Evolutionary conservation across 1,140 invertebrate genomes (phyloP).

Genomic region (Nylanderia fulva): DNA sequence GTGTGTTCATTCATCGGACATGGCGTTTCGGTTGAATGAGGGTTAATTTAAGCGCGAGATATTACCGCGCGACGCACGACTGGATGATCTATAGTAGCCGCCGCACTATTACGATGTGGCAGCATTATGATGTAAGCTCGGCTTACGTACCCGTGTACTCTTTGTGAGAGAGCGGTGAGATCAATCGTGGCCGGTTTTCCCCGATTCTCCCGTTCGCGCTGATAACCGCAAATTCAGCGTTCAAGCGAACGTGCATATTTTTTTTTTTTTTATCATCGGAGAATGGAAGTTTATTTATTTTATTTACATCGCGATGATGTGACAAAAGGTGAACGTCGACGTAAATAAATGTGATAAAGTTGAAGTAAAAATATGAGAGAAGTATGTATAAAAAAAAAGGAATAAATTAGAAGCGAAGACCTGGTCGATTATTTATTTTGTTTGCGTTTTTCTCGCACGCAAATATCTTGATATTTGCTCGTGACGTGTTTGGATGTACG

Average conservation of each 20-base stretch:
- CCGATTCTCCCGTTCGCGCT: conserved; percentile 17
- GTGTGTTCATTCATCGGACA: conserved; percentile 12
- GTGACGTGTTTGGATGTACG: not conserved
- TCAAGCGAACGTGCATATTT: not conserved
- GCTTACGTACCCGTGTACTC: conserved; percentile 19
- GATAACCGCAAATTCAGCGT: not conserved
- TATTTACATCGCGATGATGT: too few relatives aligned
- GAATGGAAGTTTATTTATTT: too few relatives aligned
- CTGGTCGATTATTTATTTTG: not conserved
- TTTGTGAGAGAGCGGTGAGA: conserved; percentile 36
- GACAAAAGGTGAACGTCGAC: not conserved
- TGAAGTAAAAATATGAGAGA: too few relatives aligned
- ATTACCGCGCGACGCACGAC: conserved; percentile 52
- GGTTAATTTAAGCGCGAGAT: conserved; percentile 56
- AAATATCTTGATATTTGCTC: not conserved
- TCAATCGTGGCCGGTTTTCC: conserved; percentile 62
- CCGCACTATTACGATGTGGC: conserved; percentile 32
- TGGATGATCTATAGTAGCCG: conserved; percentile 65
- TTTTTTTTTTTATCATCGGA: too few relatives aligned
- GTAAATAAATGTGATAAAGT: not conserved
- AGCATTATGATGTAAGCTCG: conserved; percentile 64
- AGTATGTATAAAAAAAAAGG: not conserved
- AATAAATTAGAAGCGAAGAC: not conserved
- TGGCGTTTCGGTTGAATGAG: conserved; percentile 49
- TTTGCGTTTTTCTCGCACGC: not conserved